Conservation (phyloP, 2,113 vertebrate species). For the Vulpes ferrilata region DNA sequence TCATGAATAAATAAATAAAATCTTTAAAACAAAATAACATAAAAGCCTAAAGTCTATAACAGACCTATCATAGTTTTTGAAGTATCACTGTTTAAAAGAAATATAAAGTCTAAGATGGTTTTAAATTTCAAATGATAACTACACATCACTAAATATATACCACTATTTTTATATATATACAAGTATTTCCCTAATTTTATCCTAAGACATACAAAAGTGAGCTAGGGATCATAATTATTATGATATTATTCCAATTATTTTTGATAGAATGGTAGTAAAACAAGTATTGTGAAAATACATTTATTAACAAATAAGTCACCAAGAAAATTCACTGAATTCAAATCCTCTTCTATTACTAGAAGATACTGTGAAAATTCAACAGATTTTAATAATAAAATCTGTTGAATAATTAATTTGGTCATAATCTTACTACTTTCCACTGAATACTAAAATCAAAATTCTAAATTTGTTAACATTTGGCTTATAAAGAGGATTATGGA, state of each 20-base stretch:
- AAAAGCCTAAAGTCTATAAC: background rate
- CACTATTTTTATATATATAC: background rate
- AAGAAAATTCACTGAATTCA: background rate
- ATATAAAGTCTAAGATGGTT: background rate
- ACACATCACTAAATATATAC: background rate
- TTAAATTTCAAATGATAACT: background rate
- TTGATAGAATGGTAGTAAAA: background rate
- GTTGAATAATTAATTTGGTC: background rate
- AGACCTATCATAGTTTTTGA: background rate
- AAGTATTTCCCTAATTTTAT: background rate
- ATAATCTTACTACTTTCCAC: background rate
- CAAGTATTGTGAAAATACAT: background rate
- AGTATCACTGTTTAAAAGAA: background rate
- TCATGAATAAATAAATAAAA: no score
- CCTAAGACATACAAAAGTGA: background rate
- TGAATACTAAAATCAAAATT: constrained; percentile 26
- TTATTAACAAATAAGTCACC: background rate
- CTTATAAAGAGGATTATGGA: background rate
- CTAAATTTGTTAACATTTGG: background rate
- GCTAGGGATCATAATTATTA: background rate
- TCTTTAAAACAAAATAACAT: no score
- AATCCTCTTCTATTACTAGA: background rate
- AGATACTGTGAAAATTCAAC: background rate
- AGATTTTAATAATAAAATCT: background rate
- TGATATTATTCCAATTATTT: background rate